Evolutionary conservation across 2,113 vertebrate species (phyloP), one percentile per base, ranked within the genome.

Genomic region (Mus spicilegus): DNA sequence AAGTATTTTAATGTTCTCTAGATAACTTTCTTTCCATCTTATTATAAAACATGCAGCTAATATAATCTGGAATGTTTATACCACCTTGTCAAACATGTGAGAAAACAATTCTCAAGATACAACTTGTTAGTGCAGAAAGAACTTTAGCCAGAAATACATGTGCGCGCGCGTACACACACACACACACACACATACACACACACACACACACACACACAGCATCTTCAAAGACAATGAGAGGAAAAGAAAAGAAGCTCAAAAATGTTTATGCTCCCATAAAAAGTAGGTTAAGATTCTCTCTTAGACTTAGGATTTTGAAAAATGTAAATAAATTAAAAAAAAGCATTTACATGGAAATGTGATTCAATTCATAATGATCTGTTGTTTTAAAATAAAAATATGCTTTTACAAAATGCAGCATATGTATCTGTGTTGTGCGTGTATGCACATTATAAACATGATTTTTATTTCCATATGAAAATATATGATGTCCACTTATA

Each of bases 121-220:
- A 95, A 82, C 39, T 69, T 82, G 13, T 89, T 97, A 67, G 20
- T 76, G 14, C 11, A 92, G 30, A 72, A 95, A 69, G 8, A 63
- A 94, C 51, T 80, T 76, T 42, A 93, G 24, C 20, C 7, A 80
- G 46, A 91, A 88, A 97, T 78, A 80, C 36, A 3, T n/a, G n/a
- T n/a, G n/a, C 28, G 72, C n/a, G 88, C 72, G 72, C 82, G 69
- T 84, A 89, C 91, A 97, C 88, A 80, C 39, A 2, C 28, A 72
- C 39, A 91, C 72, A 76, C 85, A 67, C 84, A 91, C 87, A 97
- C 87, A 77, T n/a, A 3, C 36, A 75, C 39, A 91, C 70, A 75
- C 84, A 70, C 89, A 91, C 91, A 97, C 85, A 77, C n/a, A 89
- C 87, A 97, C 88, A 75, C 46, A 2, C 81, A 67, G 87, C 56